Conservation (phyloP, 2,888 invertebrate genomes). For the Drosophila diplacantha region DNA sequence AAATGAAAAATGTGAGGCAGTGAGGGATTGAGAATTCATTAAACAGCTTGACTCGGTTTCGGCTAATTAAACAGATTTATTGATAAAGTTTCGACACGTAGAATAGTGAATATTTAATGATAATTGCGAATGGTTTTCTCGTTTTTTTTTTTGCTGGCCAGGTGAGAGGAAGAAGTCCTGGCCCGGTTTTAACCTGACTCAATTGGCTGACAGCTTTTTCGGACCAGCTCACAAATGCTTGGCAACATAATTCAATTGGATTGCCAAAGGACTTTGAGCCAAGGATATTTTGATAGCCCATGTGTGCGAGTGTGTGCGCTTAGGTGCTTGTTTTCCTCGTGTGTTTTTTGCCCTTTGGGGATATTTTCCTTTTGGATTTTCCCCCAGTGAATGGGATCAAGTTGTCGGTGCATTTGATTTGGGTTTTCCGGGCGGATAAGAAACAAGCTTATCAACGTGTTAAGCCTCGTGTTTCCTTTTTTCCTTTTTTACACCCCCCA, state of each 20-base stretch:
- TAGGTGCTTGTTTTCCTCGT: constrained; percentile 7
- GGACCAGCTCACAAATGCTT: constrained; percentile 36
- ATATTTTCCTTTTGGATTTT: constrained; percentile 25
- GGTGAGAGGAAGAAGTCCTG: constrained; percentile 3
- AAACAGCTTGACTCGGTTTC: constrained; percentile 20
- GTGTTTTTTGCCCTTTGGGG: constrained; percentile 1
- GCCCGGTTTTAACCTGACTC: constrained; percentile 41
- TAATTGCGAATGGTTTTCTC: background rate
- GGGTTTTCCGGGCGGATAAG: constrained; percentile 39
- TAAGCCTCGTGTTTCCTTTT: constrained; percentile 24
- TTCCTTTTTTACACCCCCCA: background rate
- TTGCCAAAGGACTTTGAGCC: constrained; percentile 48
- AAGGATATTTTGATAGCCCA: constrained; percentile 41
- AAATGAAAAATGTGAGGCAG: constrained; percentile 13
- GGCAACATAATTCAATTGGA: constrained; percentile 69
- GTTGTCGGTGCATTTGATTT: constrained; percentile 55
- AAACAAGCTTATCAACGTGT: constrained; percentile 41
- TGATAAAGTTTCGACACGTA: constrained; percentile 40
- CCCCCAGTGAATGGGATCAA: constrained; percentile 42
- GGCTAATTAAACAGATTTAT: constrained; percentile 59
- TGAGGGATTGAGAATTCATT: constrained; percentile 43
- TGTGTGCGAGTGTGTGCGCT: constrained; percentile 9
- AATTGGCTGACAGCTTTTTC: constrained; percentile 54
- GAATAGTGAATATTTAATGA: constrained; percentile 38
- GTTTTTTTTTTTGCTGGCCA: background rate